Base-by-base conservation (phyloP, 2,888 invertebrate genomes). In the Pristionchus mayeri region DNA sequence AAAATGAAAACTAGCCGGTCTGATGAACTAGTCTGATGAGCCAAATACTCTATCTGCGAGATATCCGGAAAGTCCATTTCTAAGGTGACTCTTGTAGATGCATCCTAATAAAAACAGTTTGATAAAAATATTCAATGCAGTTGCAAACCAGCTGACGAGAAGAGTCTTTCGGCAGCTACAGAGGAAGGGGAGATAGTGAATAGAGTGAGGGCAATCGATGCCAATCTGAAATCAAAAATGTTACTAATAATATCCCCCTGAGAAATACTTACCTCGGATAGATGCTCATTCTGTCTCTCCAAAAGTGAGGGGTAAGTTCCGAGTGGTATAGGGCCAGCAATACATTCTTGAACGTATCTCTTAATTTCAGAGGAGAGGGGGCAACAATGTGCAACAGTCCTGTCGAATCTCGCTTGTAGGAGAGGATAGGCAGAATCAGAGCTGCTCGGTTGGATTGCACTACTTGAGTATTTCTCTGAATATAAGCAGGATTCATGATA, bases 241-340 rank as follows among this genome's bases (percentile, higher is more conserved):
- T n/a, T n/a, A n/a, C n/a, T n/a, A n/a, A n/a, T n/a, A n/a, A 16
- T 37, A 13, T 18, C 16, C 30, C 44, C 44, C 9, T 24, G 16
- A 4, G 6, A 9, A 24, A 18, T 30, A 21, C 57, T n/a, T 4
- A 67, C 67, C 67, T 67, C 37, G 67, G 67, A 24, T 67, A 67
- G 16, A 67, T n/a, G 18, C n/a, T 67, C 67, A 16, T 30, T 6
- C 67, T 18, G n/a, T 67, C 67, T 16, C 16, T 67, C 67, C 67
- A 67, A n/a, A 67, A 67, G 16, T 67, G 67, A 67, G 34, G 67
- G 67, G 34, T 67, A 67, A n/a, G 34, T 11, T 9, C 34, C 67
- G 34, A 67, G 67, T 9, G 30, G 3, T 3, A 67, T 67, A 9
- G 67, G 37, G 21, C 67, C 67, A 4, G 11, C n/a, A 7, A 37